Evolutionary conservation across 1,140 invertebrate genomes (phyloP).

Genomic region (Brachionus asplanchnoidis): DNA sequence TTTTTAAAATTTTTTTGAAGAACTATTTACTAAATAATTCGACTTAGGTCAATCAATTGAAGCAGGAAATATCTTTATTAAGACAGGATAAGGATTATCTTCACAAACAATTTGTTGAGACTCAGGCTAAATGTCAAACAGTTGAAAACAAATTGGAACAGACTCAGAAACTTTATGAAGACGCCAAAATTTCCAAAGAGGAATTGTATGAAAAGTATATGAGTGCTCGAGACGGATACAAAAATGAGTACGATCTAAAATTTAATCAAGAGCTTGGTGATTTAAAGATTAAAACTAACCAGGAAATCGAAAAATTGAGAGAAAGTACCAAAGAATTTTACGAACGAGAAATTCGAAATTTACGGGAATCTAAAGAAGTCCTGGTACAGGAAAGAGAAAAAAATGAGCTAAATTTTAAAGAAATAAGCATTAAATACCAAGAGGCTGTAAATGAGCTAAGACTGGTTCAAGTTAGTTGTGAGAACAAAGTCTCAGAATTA

Average conservation of each 20-base stretch:
- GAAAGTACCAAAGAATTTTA: slow-evolving; percentile 55
- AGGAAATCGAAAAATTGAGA: slow-evolving; percentile 54
- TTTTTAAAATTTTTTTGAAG: not conserved
- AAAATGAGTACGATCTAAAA: slow-evolving; percentile 56
- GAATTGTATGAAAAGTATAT: slow-evolving; percentile 59
- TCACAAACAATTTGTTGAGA: slow-evolving; percentile 51
- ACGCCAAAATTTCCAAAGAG: slow-evolving; percentile 53
- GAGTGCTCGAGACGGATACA: slow-evolving; percentile 54
- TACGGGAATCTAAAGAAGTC: slow-evolving; percentile 55
- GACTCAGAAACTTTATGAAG: slow-evolving; percentile 50
- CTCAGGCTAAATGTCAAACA: slow-evolving; percentile 45
- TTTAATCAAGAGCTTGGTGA: slow-evolving; percentile 54
- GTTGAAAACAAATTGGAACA: slow-evolving; percentile 52
- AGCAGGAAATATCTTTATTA: slow-evolving; percentile 51
- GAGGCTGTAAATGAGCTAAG: slow-evolving; percentile 44
- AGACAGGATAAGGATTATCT: slow-evolving; percentile 58
- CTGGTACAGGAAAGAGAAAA: slow-evolving; percentile 52
- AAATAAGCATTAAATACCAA: slow-evolving; percentile 40
- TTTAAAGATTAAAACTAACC: slow-evolving; percentile 51
- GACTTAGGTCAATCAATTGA: slow-evolving; percentile 48
- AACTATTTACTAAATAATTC: not conserved
- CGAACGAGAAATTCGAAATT: slow-evolving; percentile 55
- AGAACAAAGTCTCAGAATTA: slow-evolving; percentile 50
- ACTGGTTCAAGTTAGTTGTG: slow-evolving; percentile 49
- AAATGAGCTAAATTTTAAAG: slow-evolving; percentile 1